phyloP scores from a whole-genome alignment of 2,888 invertebrate species.

The Calameuta idolon region DNA sequence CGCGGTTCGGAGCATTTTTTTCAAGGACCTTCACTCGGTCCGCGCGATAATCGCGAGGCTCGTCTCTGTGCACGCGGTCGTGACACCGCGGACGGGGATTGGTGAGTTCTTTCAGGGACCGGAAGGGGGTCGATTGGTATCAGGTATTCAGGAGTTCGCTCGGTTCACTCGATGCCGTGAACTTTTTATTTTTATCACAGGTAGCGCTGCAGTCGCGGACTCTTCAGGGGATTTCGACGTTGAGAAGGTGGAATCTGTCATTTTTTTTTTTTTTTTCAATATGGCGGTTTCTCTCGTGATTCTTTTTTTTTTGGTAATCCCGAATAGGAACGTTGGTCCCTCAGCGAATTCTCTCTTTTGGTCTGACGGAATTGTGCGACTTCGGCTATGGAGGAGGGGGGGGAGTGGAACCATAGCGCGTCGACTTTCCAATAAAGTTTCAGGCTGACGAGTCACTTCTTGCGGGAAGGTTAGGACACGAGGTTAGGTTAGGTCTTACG shows the following conservation, averaged over 20 bases:
- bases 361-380: neutral
- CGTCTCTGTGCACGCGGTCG: no score
- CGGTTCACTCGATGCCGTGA: neutral
- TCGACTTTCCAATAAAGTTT: slow-evolving; percentile 12
- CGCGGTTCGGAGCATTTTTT: slow-evolving; percentile 4
- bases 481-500: neutral
- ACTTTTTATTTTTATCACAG: neutral
- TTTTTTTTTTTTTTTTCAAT: no score
- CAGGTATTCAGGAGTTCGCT: neutral
- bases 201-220: neutral
- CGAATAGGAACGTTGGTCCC: neutral
- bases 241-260: neutral
- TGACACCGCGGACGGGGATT: neutral
- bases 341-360: neutral
- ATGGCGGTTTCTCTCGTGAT: slow-evolving; percentile 19
- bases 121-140: neutral
- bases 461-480: neutral
- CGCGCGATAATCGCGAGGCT: slow-evolving; percentile 4
- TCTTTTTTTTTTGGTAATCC: neutral
- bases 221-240: neutral
- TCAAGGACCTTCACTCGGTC: slow-evolving; percentile 16
- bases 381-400: slow-evolving; percentile 15
- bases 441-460: neutral
- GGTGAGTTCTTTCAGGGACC: neutral
- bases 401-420: slow-evolving; percentile 23